Conservation (phyloP, 2,888 invertebrate species). For the Zhuqinia jingwanae region DNA sequence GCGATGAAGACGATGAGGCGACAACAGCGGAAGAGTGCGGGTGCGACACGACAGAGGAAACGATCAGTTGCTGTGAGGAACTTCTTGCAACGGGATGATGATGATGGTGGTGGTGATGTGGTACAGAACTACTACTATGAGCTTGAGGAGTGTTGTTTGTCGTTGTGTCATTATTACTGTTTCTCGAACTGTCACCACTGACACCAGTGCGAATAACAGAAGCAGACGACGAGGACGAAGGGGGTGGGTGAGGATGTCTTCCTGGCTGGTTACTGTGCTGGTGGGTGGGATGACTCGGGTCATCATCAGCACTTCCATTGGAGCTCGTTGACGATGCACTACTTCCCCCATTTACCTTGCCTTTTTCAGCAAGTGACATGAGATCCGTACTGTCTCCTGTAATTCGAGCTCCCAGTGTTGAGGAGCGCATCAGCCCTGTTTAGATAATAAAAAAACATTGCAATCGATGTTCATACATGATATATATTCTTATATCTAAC, state of each 20-base stretch:
- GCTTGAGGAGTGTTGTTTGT: slow-evolving; percentile 68
- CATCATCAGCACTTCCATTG: slow-evolving; percentile 83
- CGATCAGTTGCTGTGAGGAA: slow-evolving; percentile 56
- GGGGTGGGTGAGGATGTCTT: slow-evolving; percentile 66
- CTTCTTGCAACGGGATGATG: slow-evolving; percentile 55
- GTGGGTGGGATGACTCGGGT: slow-evolving; percentile 74
- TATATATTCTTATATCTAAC: neutral
- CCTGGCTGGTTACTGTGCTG: slow-evolving; percentile 74
- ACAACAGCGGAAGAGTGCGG: slow-evolving; percentile 47
- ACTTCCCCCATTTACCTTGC: slow-evolving; percentile 82
- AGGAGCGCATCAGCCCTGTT: slow-evolving; percentile 68
- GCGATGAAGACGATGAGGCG: slow-evolving; percentile 55
- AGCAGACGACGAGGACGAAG: slow-evolving; percentile 56
- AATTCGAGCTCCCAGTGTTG: slow-evolving; percentile 56
- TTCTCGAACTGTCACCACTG: slow-evolving; percentile 70
- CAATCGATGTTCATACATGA: neutral
- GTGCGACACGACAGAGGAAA: slow-evolving; percentile 57
- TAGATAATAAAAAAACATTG: slow-evolving; percentile 6
- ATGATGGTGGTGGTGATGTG: slow-evolving; percentile 51
- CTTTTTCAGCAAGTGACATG: slow-evolving; percentile 83
- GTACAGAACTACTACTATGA: slow-evolving; percentile 60
- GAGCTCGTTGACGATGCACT: slow-evolving; percentile 83
- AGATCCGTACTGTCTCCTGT: slow-evolving; percentile 80
- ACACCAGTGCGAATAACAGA: slow-evolving; percentile 68
- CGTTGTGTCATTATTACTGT: slow-evolving; percentile 69